Evolutionary conservation across 2,797 vertebrate genomes (phyloP).

Genomic region (Staurois parvus): DNA sequence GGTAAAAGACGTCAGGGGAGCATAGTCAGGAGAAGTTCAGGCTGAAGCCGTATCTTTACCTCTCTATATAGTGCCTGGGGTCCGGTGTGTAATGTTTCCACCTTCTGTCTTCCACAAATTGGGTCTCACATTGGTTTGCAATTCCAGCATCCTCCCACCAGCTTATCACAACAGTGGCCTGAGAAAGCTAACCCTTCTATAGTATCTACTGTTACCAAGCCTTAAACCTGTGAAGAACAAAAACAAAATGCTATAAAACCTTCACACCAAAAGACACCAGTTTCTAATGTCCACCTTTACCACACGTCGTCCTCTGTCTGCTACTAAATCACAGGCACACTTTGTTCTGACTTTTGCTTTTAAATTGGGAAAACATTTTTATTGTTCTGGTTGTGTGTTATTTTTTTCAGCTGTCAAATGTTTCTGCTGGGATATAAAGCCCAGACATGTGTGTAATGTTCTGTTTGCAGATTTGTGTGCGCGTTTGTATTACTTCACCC

Average conservation of each 20-base stretch:
- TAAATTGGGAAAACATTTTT: constrained; percentile 22
- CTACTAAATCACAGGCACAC: not conserved
- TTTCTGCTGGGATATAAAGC: constrained; percentile 31
- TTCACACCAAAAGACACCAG: not conserved
- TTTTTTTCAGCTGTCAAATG: constrained; percentile 5
- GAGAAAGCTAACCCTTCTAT: no score
- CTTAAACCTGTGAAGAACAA: not conserved
- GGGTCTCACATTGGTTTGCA: no score
- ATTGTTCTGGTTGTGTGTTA: not conserved
- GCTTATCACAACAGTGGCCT: no score
- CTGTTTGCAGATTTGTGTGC: constrained; percentile 28
- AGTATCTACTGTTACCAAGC: not conserved
- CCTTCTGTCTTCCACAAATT: no score
- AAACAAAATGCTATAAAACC: not conserved
- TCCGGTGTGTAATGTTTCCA: no score
- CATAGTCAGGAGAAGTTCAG: no score
- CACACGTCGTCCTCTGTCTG: not conserved
- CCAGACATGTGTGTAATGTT: constrained; percentile 37
- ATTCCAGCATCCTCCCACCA: no score
- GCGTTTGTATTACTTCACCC: constrained; percentile 19
- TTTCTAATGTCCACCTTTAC: not conserved
- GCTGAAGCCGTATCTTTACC: no score
- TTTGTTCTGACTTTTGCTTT: not conserved
- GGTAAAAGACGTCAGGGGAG: no score
- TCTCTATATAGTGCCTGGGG: no score